A percentile compares a stretch with the other conserved stretches of the same genome.
These are phyloP conservation scores for Anolis sagrei DNA, from an alignment of 2,113 vertebrate species.

Conservation along the genomic window DNA sequence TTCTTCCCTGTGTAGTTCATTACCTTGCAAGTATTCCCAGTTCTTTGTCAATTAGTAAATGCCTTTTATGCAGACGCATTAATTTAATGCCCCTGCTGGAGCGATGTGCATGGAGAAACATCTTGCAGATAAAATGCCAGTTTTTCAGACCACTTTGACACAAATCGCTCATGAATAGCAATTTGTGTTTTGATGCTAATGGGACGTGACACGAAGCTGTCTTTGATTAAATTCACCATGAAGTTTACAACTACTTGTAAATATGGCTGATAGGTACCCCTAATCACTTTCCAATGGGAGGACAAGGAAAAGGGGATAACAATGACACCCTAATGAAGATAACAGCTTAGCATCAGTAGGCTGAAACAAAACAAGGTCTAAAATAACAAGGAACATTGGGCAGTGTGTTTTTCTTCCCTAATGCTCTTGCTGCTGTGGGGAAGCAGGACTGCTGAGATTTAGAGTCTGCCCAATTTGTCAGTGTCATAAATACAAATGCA, in stretches of 20 bases:
- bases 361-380: constrained; percentile 29
- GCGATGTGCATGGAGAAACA: constrained; percentile 25
- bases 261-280: constrained; percentile 54
- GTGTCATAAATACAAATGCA: constrained; percentile 58
- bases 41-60: constrained; percentile 52
- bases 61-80: constrained; percentile 65
- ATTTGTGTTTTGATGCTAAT: constrained; percentile 43
- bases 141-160: constrained; percentile 53
- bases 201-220: constrained; percentile 41
- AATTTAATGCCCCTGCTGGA: constrained; percentile 67
- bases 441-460: neutral
- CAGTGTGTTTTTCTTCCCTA: neutral
- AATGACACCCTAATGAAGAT: neutral
- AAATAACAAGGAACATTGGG: constrained; percentile 38
- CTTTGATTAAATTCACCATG: constrained; percentile 52
- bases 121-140: constrained; percentile 57
- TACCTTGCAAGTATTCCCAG: constrained; percentile 57
- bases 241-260: constrained; percentile 56
- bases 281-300: constrained; percentile 20
- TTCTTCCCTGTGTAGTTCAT: constrained; percentile 30
- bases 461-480: constrained; percentile 44
- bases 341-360: neutral
- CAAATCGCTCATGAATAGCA: constrained; percentile 60
- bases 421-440: neutral
- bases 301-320: neutral